These are phyloP conservation scores for Poecilia wingei DNA, from an alignment of 2,797 vertebrate species.

Conservation along the genomic window DNA sequence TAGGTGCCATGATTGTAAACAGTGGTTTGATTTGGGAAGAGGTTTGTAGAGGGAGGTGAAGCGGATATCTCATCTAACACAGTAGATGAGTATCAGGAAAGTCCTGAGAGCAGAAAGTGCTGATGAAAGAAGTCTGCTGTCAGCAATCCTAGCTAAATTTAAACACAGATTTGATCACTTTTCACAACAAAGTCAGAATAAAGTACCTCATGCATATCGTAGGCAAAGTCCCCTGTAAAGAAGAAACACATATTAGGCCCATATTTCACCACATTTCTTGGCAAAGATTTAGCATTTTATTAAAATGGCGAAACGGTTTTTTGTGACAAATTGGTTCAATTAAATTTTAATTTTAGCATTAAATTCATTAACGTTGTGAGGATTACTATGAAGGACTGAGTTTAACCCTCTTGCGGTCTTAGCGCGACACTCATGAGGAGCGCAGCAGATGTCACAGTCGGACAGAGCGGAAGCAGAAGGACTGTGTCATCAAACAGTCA, in stretches of 20 bases:
- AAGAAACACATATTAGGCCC: slow-evolving; percentile 31
- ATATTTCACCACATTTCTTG: slow-evolving; percentile 10
- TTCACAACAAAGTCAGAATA: slow-evolving; percentile 23
- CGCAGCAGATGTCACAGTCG: too few relatives aligned
- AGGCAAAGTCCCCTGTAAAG: slow-evolving; percentile 90
- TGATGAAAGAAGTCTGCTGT: slow-evolving; percentile 41
- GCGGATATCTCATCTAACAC: slow-evolving; percentile 50
- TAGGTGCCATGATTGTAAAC: slow-evolving; percentile 41
- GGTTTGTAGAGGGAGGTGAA: slow-evolving; percentile 28
- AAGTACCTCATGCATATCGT: slow-evolving; percentile 87
- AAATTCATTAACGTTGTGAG: not conserved
- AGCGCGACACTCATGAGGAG: too few relatives aligned
- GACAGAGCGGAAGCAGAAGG: too few relatives aligned
- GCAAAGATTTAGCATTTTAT: not conserved
- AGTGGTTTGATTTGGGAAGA: slow-evolving; percentile 20
- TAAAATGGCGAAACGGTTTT: not conserved
- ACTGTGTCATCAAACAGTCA: too few relatives aligned
- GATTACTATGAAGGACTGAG: not conserved
- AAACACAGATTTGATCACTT: slow-evolving; percentile 5
- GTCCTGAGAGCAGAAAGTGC: slow-evolving; percentile 33
- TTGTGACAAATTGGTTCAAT: not conserved
- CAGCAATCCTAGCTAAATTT: slow-evolving; percentile 17
- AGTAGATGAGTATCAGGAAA: slow-evolving; percentile 27
- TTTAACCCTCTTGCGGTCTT: not conserved
- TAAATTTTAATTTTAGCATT: not conserved